phyloP scores from a whole-genome alignment of 2,888 invertebrate genomes.

The Andrena marginata region DNA sequence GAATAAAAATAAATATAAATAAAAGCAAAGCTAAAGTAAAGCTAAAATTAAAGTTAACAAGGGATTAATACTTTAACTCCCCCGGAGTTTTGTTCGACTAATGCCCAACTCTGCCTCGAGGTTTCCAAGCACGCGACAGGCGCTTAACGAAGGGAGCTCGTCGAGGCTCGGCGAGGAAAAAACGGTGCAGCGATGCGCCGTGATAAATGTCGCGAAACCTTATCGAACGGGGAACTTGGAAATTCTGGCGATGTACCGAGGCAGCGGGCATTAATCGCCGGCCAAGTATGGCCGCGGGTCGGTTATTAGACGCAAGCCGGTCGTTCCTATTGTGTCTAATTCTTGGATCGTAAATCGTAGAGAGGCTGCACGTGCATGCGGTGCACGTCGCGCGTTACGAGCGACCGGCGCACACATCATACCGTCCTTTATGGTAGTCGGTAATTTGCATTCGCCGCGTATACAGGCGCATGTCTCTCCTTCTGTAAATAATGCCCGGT shows the following conservation, averaged over 20 bases:
- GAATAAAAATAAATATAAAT: too few relatives aligned
- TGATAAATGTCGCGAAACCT: constrained; percentile 35
- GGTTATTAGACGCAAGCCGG: constrained; percentile 65
- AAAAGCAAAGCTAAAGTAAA: too few relatives aligned
- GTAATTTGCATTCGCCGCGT: constrained; percentile 68
- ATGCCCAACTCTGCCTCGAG: too few relatives aligned
- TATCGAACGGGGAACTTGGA: constrained; percentile 28
- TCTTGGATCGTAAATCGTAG: constrained; percentile 74
- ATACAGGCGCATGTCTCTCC: constrained; percentile 48
- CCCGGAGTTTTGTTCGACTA: too few relatives aligned
- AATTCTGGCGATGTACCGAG: constrained; percentile 50
- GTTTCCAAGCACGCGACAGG: not conserved
- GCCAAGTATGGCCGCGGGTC: constrained; percentile 59
- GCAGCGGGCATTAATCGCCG: constrained; percentile 59
- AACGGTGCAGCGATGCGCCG: constrained; percentile 27
- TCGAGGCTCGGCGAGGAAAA: constrained; percentile 21
- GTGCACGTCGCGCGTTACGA: constrained; percentile 63
- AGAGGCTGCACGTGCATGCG: constrained; percentile 69
- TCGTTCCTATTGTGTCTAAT: constrained; percentile 76
- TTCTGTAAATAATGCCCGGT: constrained; percentile 52
- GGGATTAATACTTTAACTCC: too few relatives aligned
- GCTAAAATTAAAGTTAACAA: too few relatives aligned
- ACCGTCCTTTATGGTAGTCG: constrained; percentile 67
- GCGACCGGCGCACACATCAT: constrained; percentile 65
- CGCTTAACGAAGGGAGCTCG: constrained; percentile 15